These are phyloP conservation scores for Tridacna crocea DNA, from an alignment of 2,888 invertebrate species.

Conservation along the genomic window DNA sequence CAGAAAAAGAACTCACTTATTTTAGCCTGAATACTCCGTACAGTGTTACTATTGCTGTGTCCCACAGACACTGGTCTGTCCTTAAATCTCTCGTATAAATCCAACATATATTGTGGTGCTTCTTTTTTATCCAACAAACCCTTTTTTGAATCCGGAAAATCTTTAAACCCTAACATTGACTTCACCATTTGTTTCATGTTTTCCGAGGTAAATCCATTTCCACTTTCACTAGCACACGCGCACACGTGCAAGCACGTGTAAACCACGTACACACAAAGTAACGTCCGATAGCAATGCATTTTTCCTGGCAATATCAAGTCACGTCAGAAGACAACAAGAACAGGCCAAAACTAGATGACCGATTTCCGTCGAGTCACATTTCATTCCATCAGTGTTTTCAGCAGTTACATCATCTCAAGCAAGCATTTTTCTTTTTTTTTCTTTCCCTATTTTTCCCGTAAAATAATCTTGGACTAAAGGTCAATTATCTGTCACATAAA, in stretches of 20 bases:
- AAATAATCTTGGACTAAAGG: no score
- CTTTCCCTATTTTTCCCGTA: no score
- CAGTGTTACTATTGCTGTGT: conserved; percentile 73
- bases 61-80: conserved; percentile 66
- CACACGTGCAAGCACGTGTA: conserved; percentile 22
- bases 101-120: conserved; percentile 78
- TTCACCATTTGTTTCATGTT: conserved; percentile 71
- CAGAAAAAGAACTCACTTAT: conserved; percentile 68
- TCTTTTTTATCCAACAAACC: conserved; percentile 57
- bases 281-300: conserved; percentile 15
- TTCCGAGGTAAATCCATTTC: conserved; percentile 33
- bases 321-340: not conserved
- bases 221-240: not conserved
- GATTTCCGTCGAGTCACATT: no score
- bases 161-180: conserved; percentile 70
- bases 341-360: no score
- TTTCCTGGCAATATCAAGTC: not conserved
- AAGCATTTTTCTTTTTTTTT: no score
- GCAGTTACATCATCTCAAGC: no score
- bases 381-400: no score
- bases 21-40: conserved; percentile 76
- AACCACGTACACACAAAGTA: conserved; percentile 13
- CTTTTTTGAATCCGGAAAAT: conserved; percentile 55
- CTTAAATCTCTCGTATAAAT: conserved; percentile 78
- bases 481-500: no score